phyloP scores from a whole-genome alignment of 2,113 vertebrate genomes.

The Hippoglossus stenolepis region DNA sequence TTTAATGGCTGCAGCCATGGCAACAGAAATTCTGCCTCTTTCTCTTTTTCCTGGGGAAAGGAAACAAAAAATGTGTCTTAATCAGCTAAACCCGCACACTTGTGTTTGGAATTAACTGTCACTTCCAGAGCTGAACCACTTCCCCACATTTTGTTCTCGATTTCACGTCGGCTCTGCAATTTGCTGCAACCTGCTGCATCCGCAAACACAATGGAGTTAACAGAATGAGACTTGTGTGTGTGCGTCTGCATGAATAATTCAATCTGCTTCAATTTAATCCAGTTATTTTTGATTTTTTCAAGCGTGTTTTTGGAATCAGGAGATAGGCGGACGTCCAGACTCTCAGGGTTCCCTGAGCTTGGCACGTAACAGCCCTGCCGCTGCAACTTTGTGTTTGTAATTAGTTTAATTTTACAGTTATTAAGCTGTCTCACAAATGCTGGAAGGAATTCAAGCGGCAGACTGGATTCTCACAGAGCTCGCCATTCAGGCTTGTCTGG shows the following conservation, averaged over 20 bases:
- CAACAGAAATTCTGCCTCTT: conserved; percentile 44
- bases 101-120: neutral
- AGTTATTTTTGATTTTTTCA: conserved; percentile 34
- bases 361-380: conserved; percentile 26
- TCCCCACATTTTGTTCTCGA: neutral
- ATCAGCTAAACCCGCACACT: conserved; percentile 5
- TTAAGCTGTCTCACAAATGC: conserved; percentile 60
- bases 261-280: conserved; percentile 17
- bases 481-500: conserved; percentile 48
- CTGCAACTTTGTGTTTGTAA: conserved; percentile 63
- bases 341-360: conserved; percentile 45
- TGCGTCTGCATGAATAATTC: conserved; percentile 40
- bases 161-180: conserved; percentile 16
- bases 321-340: conserved; percentile 57
- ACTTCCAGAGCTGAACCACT: neutral
- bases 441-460: conserved; percentile 59
- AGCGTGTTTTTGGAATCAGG: conserved; percentile 28
- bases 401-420: conserved; percentile 71
- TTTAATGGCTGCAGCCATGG: conserved; percentile 55
- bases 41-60: conserved; percentile 18
- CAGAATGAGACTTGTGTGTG: neutral
- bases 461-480: conserved; percentile 59
- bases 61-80: conserved; percentile 25
- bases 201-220: conserved; percentile 21
- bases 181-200: conserved; percentile 12